phyloP scores from a whole-genome alignment of 1,140 invertebrate species.

The Diabrotica undecimpunctata region DNA sequence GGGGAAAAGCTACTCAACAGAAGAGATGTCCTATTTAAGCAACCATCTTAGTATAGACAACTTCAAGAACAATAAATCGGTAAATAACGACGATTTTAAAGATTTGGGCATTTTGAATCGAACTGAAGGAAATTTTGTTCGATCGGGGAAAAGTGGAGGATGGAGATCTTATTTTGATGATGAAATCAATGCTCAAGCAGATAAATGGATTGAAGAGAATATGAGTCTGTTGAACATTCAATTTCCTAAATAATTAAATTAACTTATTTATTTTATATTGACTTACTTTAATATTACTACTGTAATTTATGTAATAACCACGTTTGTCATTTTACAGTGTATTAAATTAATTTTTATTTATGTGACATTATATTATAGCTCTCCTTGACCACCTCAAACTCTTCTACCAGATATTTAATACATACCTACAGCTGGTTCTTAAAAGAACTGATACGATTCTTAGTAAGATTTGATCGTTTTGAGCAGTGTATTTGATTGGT shows the following conservation, averaged over 20 bases:
- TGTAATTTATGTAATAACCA: too few relatives aligned
- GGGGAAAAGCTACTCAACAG: constrained; percentile 52
- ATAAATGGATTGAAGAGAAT: constrained; percentile 36
- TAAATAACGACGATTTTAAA: constrained; percentile 28
- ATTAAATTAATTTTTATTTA: too few relatives aligned
- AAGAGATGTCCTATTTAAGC: constrained; percentile 54
- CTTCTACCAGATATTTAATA: too few relatives aligned
- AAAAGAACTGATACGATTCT: too few relatives aligned
- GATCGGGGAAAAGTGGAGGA: constrained; percentile 31
- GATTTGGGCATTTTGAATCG: constrained; percentile 23
- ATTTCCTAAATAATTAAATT: constrained; percentile 27
- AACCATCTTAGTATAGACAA: constrained; percentile 67
- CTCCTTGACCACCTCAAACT: too few relatives aligned
- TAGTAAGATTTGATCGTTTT: too few relatives aligned
- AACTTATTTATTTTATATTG: too few relatives aligned
- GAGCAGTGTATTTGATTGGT: too few relatives aligned
- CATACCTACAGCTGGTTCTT: too few relatives aligned
- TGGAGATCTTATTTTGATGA: constrained; percentile 34
- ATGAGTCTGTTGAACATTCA: constrained; percentile 25
- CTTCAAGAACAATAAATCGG: constrained; percentile 63
- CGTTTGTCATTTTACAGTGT: too few relatives aligned
- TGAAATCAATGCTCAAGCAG: constrained; percentile 26
- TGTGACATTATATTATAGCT: too few relatives aligned
- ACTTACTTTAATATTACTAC: too few relatives aligned
- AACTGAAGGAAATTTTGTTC: constrained; percentile 27